A percentile compares a stretch with the other conserved stretches of the same genome.
Conservation (phyloP, 2,797 vertebrate species). For the Gymnopithys bicolor region DNA sequence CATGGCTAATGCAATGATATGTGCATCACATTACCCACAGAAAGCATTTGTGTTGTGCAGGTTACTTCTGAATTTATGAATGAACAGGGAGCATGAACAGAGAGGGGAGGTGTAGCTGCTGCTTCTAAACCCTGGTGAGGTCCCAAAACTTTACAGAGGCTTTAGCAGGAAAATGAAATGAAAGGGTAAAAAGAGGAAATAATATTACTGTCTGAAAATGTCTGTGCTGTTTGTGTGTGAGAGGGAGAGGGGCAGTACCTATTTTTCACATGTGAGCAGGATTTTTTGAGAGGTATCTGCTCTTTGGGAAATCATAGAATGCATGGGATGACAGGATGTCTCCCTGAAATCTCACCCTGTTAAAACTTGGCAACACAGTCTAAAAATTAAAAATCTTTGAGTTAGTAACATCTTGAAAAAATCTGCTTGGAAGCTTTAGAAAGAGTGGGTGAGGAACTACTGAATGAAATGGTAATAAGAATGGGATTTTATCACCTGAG, state of each 20-base stretch:
- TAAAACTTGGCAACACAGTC: neutral
- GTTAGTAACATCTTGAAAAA: neutral
- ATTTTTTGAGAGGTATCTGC: neutral
- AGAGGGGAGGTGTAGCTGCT: neutral
- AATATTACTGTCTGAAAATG: neutral
- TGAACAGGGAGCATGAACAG: neutral
- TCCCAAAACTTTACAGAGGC: neutral
- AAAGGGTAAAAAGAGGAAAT: neutral
- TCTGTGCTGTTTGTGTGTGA: neutral
- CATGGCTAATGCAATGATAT: slow-evolving; percentile 70
- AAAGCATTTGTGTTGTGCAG: slow-evolving; percentile 33
- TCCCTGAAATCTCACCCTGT: neutral
- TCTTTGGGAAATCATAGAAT: neutral
- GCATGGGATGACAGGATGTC: neutral
- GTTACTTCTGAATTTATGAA: slow-evolving; percentile 42
- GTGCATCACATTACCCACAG: slow-evolving; percentile 10
- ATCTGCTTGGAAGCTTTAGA: neutral
- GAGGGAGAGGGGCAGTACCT: neutral
- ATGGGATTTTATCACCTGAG: neutral
- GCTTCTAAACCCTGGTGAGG: neutral
- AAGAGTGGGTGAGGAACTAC: accelerated
- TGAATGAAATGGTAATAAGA: neutral
- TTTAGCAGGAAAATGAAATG: neutral
- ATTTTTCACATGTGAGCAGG: neutral
- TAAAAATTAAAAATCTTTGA: neutral